These are phyloP conservation scores for Cryptomyrus ogoouensis DNA, from an alignment of 2,113 vertebrate species.

Conservation along the genomic window DNA sequence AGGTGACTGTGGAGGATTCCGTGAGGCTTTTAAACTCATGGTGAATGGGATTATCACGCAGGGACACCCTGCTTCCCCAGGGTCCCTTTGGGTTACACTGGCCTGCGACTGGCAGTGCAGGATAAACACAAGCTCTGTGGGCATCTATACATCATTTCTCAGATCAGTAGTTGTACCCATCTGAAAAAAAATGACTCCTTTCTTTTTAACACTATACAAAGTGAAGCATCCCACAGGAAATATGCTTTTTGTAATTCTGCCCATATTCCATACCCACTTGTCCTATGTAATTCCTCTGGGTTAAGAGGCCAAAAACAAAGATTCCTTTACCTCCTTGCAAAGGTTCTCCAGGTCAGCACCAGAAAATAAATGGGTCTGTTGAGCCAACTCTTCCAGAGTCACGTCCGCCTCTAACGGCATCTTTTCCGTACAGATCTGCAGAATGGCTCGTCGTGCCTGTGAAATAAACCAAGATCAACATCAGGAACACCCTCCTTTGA, in stretches of 20 bases:
- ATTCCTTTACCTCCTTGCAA: conserved; percentile 79
- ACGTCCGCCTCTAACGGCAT: conserved; percentile 71
- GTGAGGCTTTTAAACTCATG: background rate
- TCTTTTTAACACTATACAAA: background rate
- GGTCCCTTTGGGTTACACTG: background rate
- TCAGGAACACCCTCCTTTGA: background rate
- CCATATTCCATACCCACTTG: background rate
- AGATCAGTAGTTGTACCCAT: background rate
- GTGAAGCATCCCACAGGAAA: background rate
- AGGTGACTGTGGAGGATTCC: background rate
- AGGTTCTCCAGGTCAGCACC: conserved; percentile 89
- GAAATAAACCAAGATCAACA: background rate
- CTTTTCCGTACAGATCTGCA: conserved; percentile 67
- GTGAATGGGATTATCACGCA: background rate
- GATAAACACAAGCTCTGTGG: background rate
- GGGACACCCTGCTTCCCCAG: background rate
- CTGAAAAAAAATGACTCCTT: background rate
- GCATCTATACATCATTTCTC: background rate
- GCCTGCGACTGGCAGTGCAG: background rate
- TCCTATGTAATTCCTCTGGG: background rate
- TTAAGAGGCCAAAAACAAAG: background rate
- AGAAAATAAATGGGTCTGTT: conserved; percentile 70
- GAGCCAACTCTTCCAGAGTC: conserved; percentile 66
- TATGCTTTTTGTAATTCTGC: background rate
- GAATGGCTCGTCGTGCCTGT: conserved; percentile 76